phyloP scores from a whole-genome alignment of 2,113 vertebrate species.

The Ahaetulla prasina region DNA sequence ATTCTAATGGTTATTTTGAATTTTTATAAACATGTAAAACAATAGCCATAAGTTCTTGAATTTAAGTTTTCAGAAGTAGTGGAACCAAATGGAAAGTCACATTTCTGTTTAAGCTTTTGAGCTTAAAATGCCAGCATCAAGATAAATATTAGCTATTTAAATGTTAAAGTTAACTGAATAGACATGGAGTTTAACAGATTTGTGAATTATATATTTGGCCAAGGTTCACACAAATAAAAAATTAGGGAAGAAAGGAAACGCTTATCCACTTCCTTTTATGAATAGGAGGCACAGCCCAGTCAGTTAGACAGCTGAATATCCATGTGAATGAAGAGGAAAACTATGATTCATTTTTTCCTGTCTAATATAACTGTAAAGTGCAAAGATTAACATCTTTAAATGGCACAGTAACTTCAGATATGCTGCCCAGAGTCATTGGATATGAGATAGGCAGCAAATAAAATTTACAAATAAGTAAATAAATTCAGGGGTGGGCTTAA shows the following conservation, averaged over 20 bases:
- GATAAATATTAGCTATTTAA: not conserved
- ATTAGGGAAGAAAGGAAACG: not conserved
- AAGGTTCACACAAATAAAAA: not conserved
- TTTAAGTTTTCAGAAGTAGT: not conserved
- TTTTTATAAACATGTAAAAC: not conserved
- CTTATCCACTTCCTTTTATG: not conserved
- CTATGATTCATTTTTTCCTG: conserved; percentile 28
- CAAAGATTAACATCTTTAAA: conserved; percentile 31
- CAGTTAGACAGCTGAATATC: not conserved
- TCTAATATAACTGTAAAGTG: conserved; percentile 40
- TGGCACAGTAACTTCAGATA: not conserved
- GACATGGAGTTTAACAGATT: not conserved
- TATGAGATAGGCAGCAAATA: not conserved
- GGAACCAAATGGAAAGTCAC: not conserved
- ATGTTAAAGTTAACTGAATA: not conserved
- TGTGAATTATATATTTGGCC: conserved; percentile 5
- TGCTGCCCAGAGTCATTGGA: not conserved
- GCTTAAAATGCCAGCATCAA: not conserved
- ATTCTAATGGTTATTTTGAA: not conserved
- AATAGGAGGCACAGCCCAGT: not conserved
- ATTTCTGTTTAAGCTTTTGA: not conserved
- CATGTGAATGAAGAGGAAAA: not conserved
- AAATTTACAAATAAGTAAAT: not conserved
- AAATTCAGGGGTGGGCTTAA: too few species aligned
- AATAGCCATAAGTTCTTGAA: not conserved